phyloP scores from a whole-genome alignment of 2,888 invertebrate species.

The Oxycera nigricornis region DNA sequence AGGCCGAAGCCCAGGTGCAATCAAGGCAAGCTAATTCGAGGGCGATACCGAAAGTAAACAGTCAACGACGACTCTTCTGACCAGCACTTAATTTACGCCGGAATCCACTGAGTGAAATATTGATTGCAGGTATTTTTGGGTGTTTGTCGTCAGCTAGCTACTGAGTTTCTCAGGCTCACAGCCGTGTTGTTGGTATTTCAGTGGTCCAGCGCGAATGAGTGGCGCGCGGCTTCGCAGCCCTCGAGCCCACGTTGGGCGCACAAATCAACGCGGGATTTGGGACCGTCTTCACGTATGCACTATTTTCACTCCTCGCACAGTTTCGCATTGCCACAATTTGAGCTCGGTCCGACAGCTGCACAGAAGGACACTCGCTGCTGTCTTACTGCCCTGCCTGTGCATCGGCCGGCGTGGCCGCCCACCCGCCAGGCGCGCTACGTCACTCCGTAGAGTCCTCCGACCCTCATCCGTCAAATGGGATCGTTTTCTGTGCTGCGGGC shows the following conservation, averaged over 20 bases:
- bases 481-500: neutral
- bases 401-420: slow-evolving; percentile 9
- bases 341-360: slow-evolving; percentile 7
- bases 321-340: neutral
- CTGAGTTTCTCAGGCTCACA: slow-evolving; percentile 10
- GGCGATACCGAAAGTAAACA: slow-evolving; percentile 6
- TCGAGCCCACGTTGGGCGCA: neutral
- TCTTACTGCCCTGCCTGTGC: slow-evolving; percentile 22
- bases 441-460: slow-evolving; percentile 16
- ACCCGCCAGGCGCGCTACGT: slow-evolving; percentile 28
- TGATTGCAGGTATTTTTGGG: slow-evolving; percentile 28
- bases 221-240: neutral
- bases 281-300: neutral
- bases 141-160: slow-evolving; percentile 8
- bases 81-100: slow-evolving; percentile 28
- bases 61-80: neutral
- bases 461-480: slow-evolving; percentile 8
- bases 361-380: neutral
- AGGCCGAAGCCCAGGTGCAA: slow-evolving; percentile 20
- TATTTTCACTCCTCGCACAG: neutral
- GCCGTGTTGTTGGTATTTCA: neutral
- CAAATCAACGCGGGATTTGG: neutral
- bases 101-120: slow-evolving; percentile 37
- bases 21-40: neutral
- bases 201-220: neutral